phyloP scores from a whole-genome alignment of 2,888 invertebrate species.

The Barypeithes pellucidus region DNA sequence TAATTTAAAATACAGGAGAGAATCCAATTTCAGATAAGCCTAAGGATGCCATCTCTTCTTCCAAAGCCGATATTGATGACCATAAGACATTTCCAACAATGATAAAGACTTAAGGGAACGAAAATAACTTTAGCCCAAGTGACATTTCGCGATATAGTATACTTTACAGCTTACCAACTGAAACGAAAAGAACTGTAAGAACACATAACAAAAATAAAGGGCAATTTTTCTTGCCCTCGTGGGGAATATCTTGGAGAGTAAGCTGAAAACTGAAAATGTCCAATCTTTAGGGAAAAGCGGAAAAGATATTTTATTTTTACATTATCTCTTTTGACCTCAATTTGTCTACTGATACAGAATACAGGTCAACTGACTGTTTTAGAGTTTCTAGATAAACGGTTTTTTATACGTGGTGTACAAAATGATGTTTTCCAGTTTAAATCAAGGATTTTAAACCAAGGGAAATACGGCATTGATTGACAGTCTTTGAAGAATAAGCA shows the following conservation, averaged over 20 bases:
- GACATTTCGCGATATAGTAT: slow-evolving; percentile 16
- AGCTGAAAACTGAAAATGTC: slow-evolving; percentile 11
- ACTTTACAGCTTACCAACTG: slow-evolving; percentile 16
- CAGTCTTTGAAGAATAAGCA: too few species aligned
- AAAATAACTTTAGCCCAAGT: slow-evolving; percentile 14
- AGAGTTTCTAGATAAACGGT: too few species aligned
- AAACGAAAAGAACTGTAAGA: slow-evolving; percentile 12
- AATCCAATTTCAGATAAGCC: not conserved
- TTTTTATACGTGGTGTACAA: too few species aligned
- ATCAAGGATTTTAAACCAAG: too few species aligned
- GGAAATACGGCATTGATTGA: too few species aligned
- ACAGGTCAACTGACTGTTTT: not conserved
- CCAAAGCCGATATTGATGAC: not conserved
- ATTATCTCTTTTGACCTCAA: slow-evolving; percentile 3
- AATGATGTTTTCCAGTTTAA: too few species aligned
- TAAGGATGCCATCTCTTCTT: not conserved
- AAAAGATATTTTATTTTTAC: slow-evolving; percentile 2
- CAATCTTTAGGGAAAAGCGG: not conserved
- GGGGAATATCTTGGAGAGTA: slow-evolving; percentile 20
- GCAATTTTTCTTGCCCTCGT: slow-evolving; percentile 15
- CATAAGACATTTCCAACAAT: slow-evolving; percentile 4
- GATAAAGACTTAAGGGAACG: slow-evolving; percentile 10
- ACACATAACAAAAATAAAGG: slow-evolving; percentile 25
- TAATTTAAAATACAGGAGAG: not conserved
- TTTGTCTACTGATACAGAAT: not conserved